phyloP scores from a whole-genome alignment of 2,797 vertebrate species.

The Acanthiza pusilla region DNA sequence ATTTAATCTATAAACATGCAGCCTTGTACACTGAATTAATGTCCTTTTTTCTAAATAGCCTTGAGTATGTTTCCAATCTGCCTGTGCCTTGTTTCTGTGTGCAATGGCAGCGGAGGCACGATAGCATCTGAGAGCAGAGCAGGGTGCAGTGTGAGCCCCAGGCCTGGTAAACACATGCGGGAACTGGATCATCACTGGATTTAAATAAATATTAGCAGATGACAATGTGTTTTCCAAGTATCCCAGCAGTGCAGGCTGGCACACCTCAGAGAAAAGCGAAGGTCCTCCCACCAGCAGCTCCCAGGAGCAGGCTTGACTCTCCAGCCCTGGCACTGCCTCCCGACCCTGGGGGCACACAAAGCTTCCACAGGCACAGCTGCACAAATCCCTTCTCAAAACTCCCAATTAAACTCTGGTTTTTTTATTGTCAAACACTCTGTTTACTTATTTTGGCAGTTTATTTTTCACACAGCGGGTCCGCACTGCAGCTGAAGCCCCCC shows the following conservation, averaged over 20 bases:
- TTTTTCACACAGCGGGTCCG: neutral
- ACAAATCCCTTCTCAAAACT: neutral
- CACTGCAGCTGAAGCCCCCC: neutral
- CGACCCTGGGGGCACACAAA: fast-evolving
- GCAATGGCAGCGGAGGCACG: neutral
- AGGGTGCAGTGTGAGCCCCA: neutral
- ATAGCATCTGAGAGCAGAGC: neutral
- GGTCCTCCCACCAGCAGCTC: neutral
- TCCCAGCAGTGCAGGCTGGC: neutral
- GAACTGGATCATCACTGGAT: neutral
- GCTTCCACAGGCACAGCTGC: neutral
- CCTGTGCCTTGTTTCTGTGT: neutral
- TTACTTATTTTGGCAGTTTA: neutral
- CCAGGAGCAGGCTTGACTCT: neutral
- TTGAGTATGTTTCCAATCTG: neutral
- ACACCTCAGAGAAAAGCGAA: neutral
- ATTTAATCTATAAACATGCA: neutral
- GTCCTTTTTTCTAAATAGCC: neutral
- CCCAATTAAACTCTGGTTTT: neutral
- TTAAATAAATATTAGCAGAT: neutral
- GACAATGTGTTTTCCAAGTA: neutral
- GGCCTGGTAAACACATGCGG: neutral
- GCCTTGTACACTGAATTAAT: neutral
- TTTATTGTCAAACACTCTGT: neutral
- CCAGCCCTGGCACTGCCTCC: neutral